phyloP scores from a whole-genome alignment of 2,113 vertebrate genomes.

The Polyodon spathula region DNA sequence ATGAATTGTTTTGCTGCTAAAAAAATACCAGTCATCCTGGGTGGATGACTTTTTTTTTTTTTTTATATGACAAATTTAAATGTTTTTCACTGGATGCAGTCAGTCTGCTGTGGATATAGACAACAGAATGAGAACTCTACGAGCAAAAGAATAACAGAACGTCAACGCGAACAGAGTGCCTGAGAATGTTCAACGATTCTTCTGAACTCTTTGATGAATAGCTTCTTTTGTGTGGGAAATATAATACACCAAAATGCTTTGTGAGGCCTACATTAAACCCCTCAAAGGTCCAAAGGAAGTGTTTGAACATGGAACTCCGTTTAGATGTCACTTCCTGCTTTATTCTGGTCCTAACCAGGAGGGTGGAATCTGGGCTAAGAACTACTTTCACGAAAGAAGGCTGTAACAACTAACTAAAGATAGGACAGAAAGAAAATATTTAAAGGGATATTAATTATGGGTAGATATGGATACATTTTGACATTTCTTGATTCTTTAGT shows the following conservation, averaged over 20 bases:
- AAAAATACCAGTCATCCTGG: constrained; percentile 21
- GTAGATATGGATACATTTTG: constrained; percentile 46
- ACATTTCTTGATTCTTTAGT: constrained; percentile 53
- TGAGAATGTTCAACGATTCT: not conserved
- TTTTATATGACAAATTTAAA: constrained; percentile 26
- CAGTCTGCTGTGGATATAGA: constrained; percentile 45
- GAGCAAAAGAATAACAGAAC: constrained; percentile 18
- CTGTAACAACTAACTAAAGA: constrained; percentile 24
- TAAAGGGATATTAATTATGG: constrained; percentile 54
- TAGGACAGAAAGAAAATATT: constrained; percentile 40
- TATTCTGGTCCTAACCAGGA: constrained; percentile 18
- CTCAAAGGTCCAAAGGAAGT: constrained; percentile 12
- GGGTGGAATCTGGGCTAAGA: constrained; percentile 4
- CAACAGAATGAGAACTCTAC: constrained; percentile 23
- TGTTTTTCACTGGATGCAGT: constrained; percentile 58
- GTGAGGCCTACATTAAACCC: constrained; percentile 6
- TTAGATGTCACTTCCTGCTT: constrained; percentile 24
- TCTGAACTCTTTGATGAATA: not conserved
- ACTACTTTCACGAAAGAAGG: constrained; percentile 20
- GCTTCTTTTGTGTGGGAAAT: constrained; percentile 11
- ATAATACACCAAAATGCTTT: constrained; percentile 20
- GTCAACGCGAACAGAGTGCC: not conserved
- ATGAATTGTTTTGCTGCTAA: constrained; percentile 57
- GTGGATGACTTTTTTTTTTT: constrained; percentile 24
- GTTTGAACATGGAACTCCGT: constrained; percentile 15